Evolutionary conservation across 2,888 invertebrate species (phyloP), one percentile per base, ranked within the genome.

Genomic region (Phortica magna): DNA sequence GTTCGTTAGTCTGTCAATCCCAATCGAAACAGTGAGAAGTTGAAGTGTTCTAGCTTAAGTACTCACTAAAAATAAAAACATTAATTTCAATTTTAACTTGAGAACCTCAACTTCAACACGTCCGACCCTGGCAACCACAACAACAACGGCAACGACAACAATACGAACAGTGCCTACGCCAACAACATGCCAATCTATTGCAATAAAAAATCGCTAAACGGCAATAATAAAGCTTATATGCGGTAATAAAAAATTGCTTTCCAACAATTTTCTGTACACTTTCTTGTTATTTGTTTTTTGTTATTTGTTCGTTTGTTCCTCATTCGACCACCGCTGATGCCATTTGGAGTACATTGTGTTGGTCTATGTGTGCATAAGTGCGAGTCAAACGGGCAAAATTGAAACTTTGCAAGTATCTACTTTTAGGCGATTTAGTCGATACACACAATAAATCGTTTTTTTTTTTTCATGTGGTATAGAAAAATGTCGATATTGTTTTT

Each of bases 171-270:
- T 12, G 14, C 7, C 9, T 65, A 65, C 17, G 59, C 17, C 59
- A 65, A 65, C 41, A 65, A 31, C 39, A 39, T 65, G 65, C 7
- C 65, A 65, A 41, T 65, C 65, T 14, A n/a, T 65, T 65, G 65
- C 65, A 65, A 85, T 85, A 88, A 85, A 85, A 88, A 82, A 88
- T 76, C 84, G 85, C 88, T 85, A 88, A 85, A 83, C 83, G 88
- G 87, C 88, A 81, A 87, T 88, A 88, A 88, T 88, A 85, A 83
- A 87, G 84, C 83, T 78, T 79, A 74, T 74, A 73, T 78, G 80
- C 76, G 76, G 78, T 83, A 83, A 82, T 81, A 81, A 81, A 80
- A 76, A 80, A 85, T 83, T 80, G 79, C 53, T 42, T 53, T 77
- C 80, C 83, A 80, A 80, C 73, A 77, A 73, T 72, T 77, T 78